Conservation (phyloP, 1,140 invertebrate species). For the Rhyzopertha dominica region DNA sequence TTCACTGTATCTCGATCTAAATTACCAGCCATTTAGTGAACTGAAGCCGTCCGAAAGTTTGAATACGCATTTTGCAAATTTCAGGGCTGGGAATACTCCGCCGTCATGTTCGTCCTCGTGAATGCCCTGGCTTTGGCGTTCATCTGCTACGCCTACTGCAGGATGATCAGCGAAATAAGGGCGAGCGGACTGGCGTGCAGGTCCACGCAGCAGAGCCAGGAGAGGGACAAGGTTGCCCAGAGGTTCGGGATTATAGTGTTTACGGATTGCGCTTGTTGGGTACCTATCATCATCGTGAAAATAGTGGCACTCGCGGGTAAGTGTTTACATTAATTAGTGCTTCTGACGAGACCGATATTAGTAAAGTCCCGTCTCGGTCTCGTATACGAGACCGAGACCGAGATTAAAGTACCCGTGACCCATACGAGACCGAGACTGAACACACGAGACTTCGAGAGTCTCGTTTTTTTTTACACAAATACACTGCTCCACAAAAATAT, state of each 20-base stretch:
- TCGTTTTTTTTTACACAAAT: too few relatives aligned
- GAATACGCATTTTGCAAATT: slow-evolving; percentile 22
- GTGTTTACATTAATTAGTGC: slow-evolving; percentile 5
- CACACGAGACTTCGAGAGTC: too few relatives aligned
- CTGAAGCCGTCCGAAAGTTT: neutral
- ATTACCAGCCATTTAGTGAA: too few relatives aligned
- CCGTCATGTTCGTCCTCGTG: slow-evolving; percentile 53
- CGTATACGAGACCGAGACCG: too few relatives aligned
- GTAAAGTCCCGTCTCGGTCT: too few relatives aligned
- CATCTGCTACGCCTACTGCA: slow-evolving; percentile 53
- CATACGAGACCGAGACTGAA: too few relatives aligned
- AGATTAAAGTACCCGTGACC: too few relatives aligned
- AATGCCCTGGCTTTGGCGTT: slow-evolving; percentile 56
- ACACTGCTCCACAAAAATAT: too few relatives aligned
- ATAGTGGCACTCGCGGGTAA: slow-evolving; percentile 53
- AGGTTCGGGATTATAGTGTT: slow-evolving; percentile 54
- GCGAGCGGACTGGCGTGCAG: slow-evolving; percentile 52
- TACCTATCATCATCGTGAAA: slow-evolving; percentile 58
- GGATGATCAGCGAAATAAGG: slow-evolving; percentile 56
- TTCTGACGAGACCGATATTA: slow-evolving; percentile 1
- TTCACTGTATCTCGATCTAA: too few relatives aligned
- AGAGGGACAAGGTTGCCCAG: slow-evolving; percentile 50
- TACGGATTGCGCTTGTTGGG: slow-evolving; percentile 62
- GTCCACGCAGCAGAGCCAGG: slow-evolving; percentile 52
- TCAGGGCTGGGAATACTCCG: slow-evolving; percentile 60